These are phyloP conservation scores for Heliconius aoede DNA, from an alignment of 2,888 invertebrate species.

Conservation along the genomic window DNA sequence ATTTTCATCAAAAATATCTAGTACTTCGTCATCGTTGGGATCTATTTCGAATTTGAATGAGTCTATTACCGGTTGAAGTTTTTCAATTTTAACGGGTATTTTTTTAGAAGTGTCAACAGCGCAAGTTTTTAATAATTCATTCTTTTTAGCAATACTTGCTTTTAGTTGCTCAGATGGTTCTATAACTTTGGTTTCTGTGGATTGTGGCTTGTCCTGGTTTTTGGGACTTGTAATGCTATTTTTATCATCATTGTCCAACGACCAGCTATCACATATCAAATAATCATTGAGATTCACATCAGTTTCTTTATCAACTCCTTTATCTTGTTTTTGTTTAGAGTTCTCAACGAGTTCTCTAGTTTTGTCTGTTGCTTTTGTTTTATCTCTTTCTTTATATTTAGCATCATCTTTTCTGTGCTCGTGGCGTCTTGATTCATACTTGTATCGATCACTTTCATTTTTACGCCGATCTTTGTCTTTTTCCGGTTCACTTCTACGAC, in stretches of 20 bases:
- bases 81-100: conserved; percentile 57
- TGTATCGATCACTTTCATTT: conserved; percentile 46
- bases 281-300: conserved; percentile 74
- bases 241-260: conserved; percentile 75
- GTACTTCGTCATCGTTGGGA: conserved; percentile 65
- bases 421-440: conserved; percentile 51
- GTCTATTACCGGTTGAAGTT: conserved; percentile 73
- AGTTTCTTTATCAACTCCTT: conserved; percentile 59
- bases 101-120: conserved; percentile 46
- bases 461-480: conserved; percentile 50
- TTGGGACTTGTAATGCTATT: conserved; percentile 62
- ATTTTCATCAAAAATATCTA: conserved; percentile 68
- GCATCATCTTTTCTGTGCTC: conserved; percentile 53
- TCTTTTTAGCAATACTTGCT: conserved; percentile 50
- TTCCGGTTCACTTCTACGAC: conserved; percentile 47
- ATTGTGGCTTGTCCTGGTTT: conserved; percentile 51
- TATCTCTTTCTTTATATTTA: conserved; percentile 53
- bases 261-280: conserved; percentile 80
- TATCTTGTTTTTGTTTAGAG: conserved; percentile 41
- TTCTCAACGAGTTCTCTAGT: conserved; percentile 46
- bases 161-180: conserved; percentile 55
- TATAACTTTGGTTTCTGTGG: conserved; percentile 47
- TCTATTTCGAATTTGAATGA: conserved; percentile 76
- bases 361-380: conserved; percentile 51
- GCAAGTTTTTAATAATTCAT: conserved; percentile 48